A percentile compares a stretch with the other conserved stretches of the same genome.
phyloP scores from a whole-genome alignment of 1,140 invertebrate genomes.

The Drosophila baimaii region DNA sequence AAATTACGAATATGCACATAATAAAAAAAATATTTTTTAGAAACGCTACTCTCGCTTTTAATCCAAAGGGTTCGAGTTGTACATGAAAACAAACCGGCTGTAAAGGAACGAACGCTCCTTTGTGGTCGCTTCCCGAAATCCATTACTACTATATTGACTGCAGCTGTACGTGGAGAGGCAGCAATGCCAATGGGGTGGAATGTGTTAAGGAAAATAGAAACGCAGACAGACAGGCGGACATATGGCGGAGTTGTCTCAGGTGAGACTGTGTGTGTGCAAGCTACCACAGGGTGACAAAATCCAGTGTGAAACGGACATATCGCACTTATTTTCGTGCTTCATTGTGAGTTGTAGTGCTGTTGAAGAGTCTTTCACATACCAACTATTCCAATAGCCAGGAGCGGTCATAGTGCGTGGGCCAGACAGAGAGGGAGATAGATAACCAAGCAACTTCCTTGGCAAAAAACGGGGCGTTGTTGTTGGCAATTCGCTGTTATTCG shows the following conservation, averaged over 20 bases:
- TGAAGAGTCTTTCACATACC: conserved; percentile 56
- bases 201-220: conserved; percentile 54
- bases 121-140: neutral
- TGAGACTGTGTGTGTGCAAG: conserved; percentile 54
- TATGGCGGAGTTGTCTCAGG: conserved; percentile 78
- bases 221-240: conserved; percentile 55
- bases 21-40: neutral
- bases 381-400: conserved; percentile 62
- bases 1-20: no score
- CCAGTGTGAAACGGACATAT: conserved; percentile 50
- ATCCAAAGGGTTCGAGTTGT: conserved; percentile 22
- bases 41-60: no score
- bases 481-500: conserved; percentile 68
- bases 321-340: conserved; percentile 29
- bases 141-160: conserved; percentile 39
- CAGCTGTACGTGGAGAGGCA: conserved; percentile 43
- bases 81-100: conserved; percentile 41
- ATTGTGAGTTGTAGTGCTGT: conserved; percentile 11
- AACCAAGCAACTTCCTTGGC: conserved; percentile 31
- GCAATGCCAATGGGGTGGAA: conserved; percentile 71
- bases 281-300: conserved; percentile 68
- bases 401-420: conserved; percentile 60
- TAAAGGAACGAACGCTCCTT: conserved; percentile 28
- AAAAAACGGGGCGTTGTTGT: conserved; percentile 62
- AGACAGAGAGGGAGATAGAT: conserved; percentile 36